Evolutionary conservation across 2,113 vertebrate species (phyloP).

Genomic region (Microcebus murinus): DNA sequence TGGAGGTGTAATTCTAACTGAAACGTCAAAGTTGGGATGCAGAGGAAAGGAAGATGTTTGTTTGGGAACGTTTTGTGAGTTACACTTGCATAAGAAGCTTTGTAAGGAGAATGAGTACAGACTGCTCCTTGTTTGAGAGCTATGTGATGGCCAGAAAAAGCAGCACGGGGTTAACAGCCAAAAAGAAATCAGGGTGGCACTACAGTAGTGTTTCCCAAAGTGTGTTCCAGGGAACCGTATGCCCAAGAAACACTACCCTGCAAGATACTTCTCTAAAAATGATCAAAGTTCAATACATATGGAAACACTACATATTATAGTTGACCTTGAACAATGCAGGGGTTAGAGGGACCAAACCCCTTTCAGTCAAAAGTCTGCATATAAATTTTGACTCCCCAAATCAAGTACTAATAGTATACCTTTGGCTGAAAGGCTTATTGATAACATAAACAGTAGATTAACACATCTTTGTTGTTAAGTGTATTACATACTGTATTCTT

Average conservation of each 20-base stretch:
- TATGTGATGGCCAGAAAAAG: not conserved
- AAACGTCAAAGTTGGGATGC: not conserved
- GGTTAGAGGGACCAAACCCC: not conserved
- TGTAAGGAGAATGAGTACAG: not conserved
- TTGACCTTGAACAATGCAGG: not conserved
- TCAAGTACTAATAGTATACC: not conserved
- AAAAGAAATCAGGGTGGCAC: not conserved
- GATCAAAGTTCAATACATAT: not conserved
- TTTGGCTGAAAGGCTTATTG: not conserved
- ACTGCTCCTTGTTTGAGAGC: not conserved
- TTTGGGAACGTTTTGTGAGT: not conserved
- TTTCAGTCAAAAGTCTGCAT: not conserved
- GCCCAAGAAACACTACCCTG: not conserved
- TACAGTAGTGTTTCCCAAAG: slow-evolving; percentile 9
- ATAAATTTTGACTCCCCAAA: not conserved
- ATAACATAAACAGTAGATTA: not conserved
- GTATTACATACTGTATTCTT: not conserved
- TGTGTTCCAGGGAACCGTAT: not conserved
- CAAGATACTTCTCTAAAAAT: not conserved
- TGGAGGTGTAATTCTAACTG: not conserved
- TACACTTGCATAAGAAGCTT: not conserved
- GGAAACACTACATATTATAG: not conserved
- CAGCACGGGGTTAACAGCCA: not conserved
- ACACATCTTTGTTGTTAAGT: not conserved
- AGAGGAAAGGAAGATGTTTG: not conserved